Evolutionary conservation across 1,140 invertebrate species (phyloP), one percentile per base, ranked within the genome.

Genomic region (Drosophila takahashii): DNA sequence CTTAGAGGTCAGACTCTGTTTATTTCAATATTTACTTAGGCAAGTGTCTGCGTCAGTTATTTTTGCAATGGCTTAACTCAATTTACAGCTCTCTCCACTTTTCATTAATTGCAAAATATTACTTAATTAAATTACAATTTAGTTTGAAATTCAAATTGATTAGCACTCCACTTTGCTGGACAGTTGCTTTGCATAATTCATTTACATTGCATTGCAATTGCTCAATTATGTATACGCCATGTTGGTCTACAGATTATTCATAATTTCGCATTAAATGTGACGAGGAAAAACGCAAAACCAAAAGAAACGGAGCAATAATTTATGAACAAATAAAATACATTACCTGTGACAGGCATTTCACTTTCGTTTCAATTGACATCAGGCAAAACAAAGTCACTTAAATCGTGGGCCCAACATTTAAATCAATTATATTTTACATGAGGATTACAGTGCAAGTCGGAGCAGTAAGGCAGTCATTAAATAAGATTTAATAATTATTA

Each of bases 331-430:
- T 45, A 54, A 67, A 58, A 52, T 29, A 44, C 54, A 79, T 81
- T 73, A 79, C 37, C 67, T 51, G 48, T 42, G 61, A 29, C 50
- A 42, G 42, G 50, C 60, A 37, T 79, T 77, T 77, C 67, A 77
- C 81, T 85, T 85, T 85, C 81, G 51, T 58, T 65, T 77, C 79
- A 80, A 85, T 85, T 85, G 81, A 73, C 81, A 85, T 36, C 44
- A 29, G 42, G 8, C 48, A 18, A 60, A 65, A 57, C 75, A 73
- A 80, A 85, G 79, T 73, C 66, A 62, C 37, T 77, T 79, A 69
- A 84, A 79, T 50, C 32, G 45, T 52, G 37, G 16, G 64, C 15
- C 47, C 37, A 62, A 45, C 80, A 48, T 67, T 84, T 66, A 64
- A 65, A 79, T 84, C 29, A 70, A 69, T 79, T 62, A 41, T 15